Base-by-base conservation (phyloP, 2,888 invertebrate species). In the Stictocephala bisonia region DNA sequence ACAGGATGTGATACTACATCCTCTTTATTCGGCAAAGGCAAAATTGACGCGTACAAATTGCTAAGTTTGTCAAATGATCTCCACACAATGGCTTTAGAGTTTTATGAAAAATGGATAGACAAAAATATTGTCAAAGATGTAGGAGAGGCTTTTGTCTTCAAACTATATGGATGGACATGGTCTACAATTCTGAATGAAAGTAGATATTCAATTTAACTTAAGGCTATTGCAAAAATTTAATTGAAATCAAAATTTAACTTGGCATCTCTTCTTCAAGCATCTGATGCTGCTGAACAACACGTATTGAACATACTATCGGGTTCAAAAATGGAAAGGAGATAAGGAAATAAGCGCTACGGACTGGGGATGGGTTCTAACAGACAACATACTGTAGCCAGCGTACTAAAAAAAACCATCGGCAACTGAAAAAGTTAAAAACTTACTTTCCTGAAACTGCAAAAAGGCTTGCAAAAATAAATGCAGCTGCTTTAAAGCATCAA, bases 1-100 rank as follows among this genome's bases (percentile, higher is more conserved):
- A 69, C 69, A 27, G 51, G 50, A 3, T 69, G 51, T 29, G 69
- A 69, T 27, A 69, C 69, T 9, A 51, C 50, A 6, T 69, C 51
- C 7, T 48, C 31, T 26, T 1, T 69, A 4, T 69, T 51, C 50
- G 27, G 15, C 4, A 69, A 69, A 29, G 69, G 51, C 26, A 69
- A 69, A 50, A 15, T 27, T 6, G 15, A 29, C 31, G 35, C 35
- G 9, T 35, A 20, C 20, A 64, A 64, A 2, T 11, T 64, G 35
- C 64, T 64, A 35, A 20, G 22, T 31, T 40, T 13, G 4, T 20
- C 31, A 11, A 4, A 29, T 11, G 40, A 35, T 9, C 2, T 64
- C n/a, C 6, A 15, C 22, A n/a, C 9, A 11, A 35, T 15, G 13
- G 40, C 35, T n/a, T 20, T 20, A 29, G 15, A 40, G 13, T 64